Evolutionary conservation across 2,888 invertebrate species (phyloP).

Genomic region (Venusia cambrica): DNA sequence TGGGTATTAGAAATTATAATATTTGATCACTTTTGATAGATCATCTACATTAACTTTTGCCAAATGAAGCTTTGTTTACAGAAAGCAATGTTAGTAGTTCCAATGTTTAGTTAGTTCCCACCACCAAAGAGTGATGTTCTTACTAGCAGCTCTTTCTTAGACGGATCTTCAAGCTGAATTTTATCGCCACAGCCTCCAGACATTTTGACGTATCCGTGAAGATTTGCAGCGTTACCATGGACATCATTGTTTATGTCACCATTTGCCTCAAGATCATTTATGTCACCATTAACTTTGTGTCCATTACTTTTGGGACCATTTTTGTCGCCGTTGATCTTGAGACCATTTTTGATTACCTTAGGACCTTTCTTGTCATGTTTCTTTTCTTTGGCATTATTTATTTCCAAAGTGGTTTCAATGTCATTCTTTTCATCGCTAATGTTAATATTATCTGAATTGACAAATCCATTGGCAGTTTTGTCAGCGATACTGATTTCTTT

Average conservation of each 20-base stretch:
- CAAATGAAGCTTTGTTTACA: too few species aligned
- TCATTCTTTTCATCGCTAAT: too few species aligned
- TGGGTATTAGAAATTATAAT: too few species aligned
- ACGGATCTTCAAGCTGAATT: constrained; percentile 64
- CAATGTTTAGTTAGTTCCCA: constrained; percentile 24
- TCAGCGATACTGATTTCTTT: constrained; percentile 19
- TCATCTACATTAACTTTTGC: too few species aligned
- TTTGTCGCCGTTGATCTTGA: constrained; percentile 3
- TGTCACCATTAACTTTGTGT: constrained; percentile 18
- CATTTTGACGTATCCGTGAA: constrained; percentile 64
- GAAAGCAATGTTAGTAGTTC: too few species aligned
- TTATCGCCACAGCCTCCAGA: constrained; percentile 56
- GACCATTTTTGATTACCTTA: constrained; percentile 15
- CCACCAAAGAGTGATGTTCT: constrained; percentile 36
- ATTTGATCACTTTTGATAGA: too few species aligned
- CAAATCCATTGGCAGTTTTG: constrained; percentile 20
- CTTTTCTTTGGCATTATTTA: constrained; percentile 4
- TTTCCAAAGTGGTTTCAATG: too few species aligned
- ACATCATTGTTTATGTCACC: constrained; percentile 6
- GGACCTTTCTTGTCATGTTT: constrained; percentile 10
- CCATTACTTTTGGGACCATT: constrained; percentile 13
- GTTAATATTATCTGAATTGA: too few species aligned
- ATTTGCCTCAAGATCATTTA: constrained; percentile 9
- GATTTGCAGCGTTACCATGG: constrained; percentile 28
- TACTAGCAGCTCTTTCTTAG: constrained; percentile 66